Evolutionary conservation across 2,888 invertebrate genomes (phyloP), one percentile per base, ranked within the genome.

Genomic region (Cosmorhoe ocellata): DNA sequence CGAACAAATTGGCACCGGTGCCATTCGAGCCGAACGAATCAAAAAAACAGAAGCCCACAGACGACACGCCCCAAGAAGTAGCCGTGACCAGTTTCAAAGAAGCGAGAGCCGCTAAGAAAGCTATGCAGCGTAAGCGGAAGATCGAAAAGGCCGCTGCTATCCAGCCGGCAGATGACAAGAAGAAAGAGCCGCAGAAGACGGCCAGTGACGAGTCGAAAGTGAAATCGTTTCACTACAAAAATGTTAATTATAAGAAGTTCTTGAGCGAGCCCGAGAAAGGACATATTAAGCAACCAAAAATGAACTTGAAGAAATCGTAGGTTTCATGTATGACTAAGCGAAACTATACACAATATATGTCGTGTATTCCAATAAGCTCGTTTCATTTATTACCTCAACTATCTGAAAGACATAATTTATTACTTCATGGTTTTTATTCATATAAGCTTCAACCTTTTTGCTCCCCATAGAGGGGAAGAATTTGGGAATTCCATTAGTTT

Each of bases 171-270:
- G 62, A 62, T 13, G 47, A 56, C 32, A 63, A 61, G 40, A 59
- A 66, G 44, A 59, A 61, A 46, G 62, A 61, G 43, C 36, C 56
- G 13, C 67, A 57, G 22, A 59, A 56, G 39, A 51, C 59, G 18
- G 60, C 66, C 38, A 68, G 61, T 48, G 51, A 40, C 2, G 64
- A 69, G 2, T 49, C 18, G 2, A 61, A 63, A 34, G 59, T 67
- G 0, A 73, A 73, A 45, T 68, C 76, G 0, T 76, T 58, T 54
- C 62, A 62, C 12, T 84, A 85, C 55, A 80, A 79, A 50, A 76
- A 78, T 39, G 67, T 68, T 0, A 75, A 84, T 56, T 85, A 81
- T 53, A 79, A 66, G 47, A 84, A 80, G 69, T 84, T 84, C 52
- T 74, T 69, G 49, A 74, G 74, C 34, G 75, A 78, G 2, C 50